Evolutionary conservation across 2,888 invertebrate species (phyloP), one percentile per base, ranked within the genome.

Genomic region (Dasysyrphus albostriatus): DNA sequence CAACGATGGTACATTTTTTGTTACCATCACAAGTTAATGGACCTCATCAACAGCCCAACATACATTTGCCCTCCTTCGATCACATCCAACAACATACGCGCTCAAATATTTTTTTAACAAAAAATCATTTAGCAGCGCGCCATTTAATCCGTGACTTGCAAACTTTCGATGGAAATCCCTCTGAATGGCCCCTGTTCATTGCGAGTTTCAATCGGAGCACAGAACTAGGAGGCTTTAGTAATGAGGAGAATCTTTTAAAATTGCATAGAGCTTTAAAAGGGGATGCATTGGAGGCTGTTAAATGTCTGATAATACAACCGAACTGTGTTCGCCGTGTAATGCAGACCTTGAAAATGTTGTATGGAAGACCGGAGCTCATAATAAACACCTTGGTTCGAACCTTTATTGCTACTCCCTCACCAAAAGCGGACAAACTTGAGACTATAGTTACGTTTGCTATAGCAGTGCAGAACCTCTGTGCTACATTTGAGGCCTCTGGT

Each of bases 291-390:
- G 29, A 58, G 0, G 54, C 81, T 3, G 85, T 82, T 0, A 29
- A 59, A 14, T 69, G 85, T 69, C 10, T 59, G 14, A 32, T 80
- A 12, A 34, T 72, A 16, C 75, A 72, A n/a, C 81, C 81, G 0
- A 56, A 70, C 19, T 75, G 70, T 47, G 34, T 75, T 0, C 29
- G 12, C 0, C 56, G 37, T 10, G 56, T 82, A 0, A 77, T 83
- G 5, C 24, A 61, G 3, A 67, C 65, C 2, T 54, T 77, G 6
- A 74, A 44, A 10, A 67, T 51, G 42, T 12, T 63, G 6, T 74
- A 49, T 5, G 69, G 83, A 0, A 12, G 70, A 19, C 72, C 72
- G 3, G 84, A 80, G 10, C 12, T 79, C 0, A 58, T 73, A n/a
- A 65, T 79, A 0, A 32, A 78, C 24, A 37, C 63, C 8, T 6